Base-by-base conservation (phyloP, 2,888 invertebrate genomes). In the Teleogryllus oceanicus region DNA sequence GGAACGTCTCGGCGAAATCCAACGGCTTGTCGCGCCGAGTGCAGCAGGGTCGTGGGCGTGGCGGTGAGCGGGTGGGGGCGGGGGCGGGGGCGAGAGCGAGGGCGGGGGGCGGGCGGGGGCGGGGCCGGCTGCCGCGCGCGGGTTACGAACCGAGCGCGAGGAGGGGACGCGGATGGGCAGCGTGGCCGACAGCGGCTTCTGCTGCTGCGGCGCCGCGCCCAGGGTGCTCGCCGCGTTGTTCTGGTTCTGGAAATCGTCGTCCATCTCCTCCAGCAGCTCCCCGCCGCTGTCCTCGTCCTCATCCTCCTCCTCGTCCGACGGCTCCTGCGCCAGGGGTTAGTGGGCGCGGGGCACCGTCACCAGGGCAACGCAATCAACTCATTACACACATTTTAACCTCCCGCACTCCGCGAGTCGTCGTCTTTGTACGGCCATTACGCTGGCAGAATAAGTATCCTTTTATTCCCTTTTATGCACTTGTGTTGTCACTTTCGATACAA, bases 141-240 rank as follows among this genome's bases (percentile, higher is more conserved):
- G 62, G 62, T 16, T 62, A 78, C 78, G 12, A 78, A 86, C 86
- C 86, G 86, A 85, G 84, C 85, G 84, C 83, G 85, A 84, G 85
- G 86, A 85, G 80, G 85, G 85, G 82, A 85, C 86, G 85, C 87
- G 86, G 85, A 87, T 86, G 84, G 87, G 86, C 84, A 87, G 86
- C 83, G 87, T 87, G 84, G 86, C 85, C 81, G 86, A 86, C 18
- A 78, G 74, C 37, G 77, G 77, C 79, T 80, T 77, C 74, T 37
- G 75, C 37, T 75, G 78, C 37, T 78, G n/a, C 51, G 51, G 49
- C 24, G n/a, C 50, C 78, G n/a, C 50, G n/a, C 13, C 51, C 62
- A 20, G 50, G 49, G 74, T 75, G 74, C 11, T 49, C 20, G 50
- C 51, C 1, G 77, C 18, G 79, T 37, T 79, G 80, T 80, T 79